These are phyloP conservation scores for Diogma glabrata DNA, from an alignment of 2,888 invertebrate species.

Conservation along the genomic window DNA sequence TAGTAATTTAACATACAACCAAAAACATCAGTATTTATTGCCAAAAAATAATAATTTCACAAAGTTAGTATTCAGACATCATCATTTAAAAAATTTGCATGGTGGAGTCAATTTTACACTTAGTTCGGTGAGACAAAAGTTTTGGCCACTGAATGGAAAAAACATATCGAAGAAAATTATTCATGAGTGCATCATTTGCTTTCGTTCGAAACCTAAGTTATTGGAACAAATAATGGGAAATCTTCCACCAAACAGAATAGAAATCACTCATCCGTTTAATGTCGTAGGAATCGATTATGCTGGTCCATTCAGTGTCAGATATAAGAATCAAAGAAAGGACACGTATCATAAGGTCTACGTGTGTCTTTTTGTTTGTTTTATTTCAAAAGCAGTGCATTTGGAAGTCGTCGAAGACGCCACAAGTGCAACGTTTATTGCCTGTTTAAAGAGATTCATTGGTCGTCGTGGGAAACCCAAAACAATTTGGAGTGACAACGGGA, in stretches of 20 bases:
- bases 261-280: conserved; percentile 13
- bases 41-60: conserved; percentile 7
- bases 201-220: not conserved
- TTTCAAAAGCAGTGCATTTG: conserved; percentile 13
- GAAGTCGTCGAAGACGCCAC: no score
- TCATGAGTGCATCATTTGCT: not conserved
- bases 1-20: conserved; percentile 8
- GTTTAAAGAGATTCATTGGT: no score
- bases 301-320: conserved; percentile 5
- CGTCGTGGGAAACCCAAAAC: no score
- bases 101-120: conserved; percentile 6
- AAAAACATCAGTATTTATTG: conserved; percentile 4
- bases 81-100: conserved; percentile 10
- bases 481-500: no score
- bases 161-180: not conserved
- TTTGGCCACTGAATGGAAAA: conserved; percentile 3
- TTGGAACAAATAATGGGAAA: conserved; percentile 10
- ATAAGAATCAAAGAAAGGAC: not conserved
- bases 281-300: conserved; percentile 16
- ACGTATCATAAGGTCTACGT: conserved; percentile 12
- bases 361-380: conserved; percentile 14
- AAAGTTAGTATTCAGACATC: conserved; percentile 3
- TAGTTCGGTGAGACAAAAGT: not conserved
- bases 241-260: conserved; percentile 10
- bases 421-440: no score